These are phyloP conservation scores for Venustoraphidia nigricollis DNA, from an alignment of 2,888 invertebrate genomes.

Conservation along the genomic window DNA sequence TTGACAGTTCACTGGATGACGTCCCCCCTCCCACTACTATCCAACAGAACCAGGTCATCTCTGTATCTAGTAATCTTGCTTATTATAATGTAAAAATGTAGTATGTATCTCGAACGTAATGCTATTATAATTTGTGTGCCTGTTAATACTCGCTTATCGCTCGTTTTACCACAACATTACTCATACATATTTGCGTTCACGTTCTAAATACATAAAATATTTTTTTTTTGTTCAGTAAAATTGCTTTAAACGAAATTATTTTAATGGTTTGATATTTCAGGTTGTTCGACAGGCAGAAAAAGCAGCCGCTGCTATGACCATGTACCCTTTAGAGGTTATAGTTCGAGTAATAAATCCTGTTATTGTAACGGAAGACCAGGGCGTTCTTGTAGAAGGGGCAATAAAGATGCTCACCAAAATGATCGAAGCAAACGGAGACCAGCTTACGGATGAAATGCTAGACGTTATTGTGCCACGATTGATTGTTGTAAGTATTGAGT, in stretches of 20 bases:
- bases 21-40: no score
- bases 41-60: no score
- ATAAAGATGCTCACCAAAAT: constrained; percentile 82
- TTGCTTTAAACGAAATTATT: background rate
- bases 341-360: constrained; percentile 57
- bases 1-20: no score
- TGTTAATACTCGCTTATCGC: no score
- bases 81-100: no score
- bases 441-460: constrained; percentile 60
- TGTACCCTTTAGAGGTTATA: constrained; percentile 66
- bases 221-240: constrained; percentile 5
- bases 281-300: constrained; percentile 75
- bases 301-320: constrained; percentile 59
- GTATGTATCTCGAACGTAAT: no score
- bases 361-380: constrained; percentile 74
- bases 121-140: no score
- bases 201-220: no score
- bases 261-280: constrained; percentile 24
- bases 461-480: constrained; percentile 76
- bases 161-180: no score
- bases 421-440: constrained; percentile 51
- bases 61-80: no score
- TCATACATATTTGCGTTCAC: no score
- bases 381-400: constrained; percentile 63
- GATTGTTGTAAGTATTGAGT: constrained; percentile 45